phyloP scores from a whole-genome alignment of 2,888 invertebrate genomes.

The Leptothorax acervorum region DNA sequence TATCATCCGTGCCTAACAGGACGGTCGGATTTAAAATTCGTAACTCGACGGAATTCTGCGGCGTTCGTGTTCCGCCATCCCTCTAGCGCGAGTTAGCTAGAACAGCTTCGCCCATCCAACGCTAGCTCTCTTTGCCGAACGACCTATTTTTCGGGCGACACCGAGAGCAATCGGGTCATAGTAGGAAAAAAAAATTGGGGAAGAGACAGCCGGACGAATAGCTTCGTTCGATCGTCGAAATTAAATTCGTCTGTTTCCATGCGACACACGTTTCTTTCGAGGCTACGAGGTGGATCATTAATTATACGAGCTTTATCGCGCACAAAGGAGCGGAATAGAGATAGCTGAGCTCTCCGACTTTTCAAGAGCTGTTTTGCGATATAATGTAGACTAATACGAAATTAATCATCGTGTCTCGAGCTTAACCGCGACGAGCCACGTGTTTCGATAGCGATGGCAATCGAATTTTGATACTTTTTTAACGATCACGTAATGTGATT shows the following conservation, averaged over 20 bases:
- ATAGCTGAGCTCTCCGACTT: background rate
- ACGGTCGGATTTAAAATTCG: constrained; percentile 30
- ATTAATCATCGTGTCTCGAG: background rate
- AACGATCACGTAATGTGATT: background rate
- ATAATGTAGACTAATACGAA: background rate
- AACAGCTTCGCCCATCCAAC: background rate
- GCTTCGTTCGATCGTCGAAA: constrained; percentile 38
- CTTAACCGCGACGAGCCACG: background rate
- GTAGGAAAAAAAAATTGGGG: constrained; percentile 21
- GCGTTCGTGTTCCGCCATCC: background rate
- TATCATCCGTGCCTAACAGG: constrained; percentile 32
- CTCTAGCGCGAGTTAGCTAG: background rate
- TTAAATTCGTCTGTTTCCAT: constrained; percentile 35
- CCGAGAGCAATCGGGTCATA: constrained; percentile 43
- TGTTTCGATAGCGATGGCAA: background rate
- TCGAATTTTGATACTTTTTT: background rate
- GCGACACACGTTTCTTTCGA: constrained; percentile 32
- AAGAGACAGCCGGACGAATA: background rate
- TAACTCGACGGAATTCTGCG: constrained; percentile 17
- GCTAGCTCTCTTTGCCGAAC: constrained; percentile 7
- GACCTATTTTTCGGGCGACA: constrained; percentile 40
- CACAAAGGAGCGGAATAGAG: constrained; percentile 6
- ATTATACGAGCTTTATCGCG: constrained; percentile 21
- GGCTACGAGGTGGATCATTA: constrained; percentile 20
- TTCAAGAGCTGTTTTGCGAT: background rate